Evolutionary conservation across 1,140 invertebrate genomes (phyloP), one percentile per base, ranked within the genome.

Genomic region (Amyelois transitella): DNA sequence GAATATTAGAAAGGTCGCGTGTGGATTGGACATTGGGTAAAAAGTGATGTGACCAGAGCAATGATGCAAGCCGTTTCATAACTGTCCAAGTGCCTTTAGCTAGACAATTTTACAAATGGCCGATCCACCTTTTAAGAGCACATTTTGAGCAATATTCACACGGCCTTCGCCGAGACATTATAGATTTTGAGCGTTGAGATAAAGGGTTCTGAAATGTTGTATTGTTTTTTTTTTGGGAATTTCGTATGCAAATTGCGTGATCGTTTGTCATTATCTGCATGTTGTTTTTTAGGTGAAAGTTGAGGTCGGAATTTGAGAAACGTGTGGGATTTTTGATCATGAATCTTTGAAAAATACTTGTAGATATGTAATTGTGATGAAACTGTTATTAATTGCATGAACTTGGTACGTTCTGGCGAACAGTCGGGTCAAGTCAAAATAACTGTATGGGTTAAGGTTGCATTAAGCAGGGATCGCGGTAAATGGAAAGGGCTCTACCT

Each of bases 71-170:
- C 32, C 20, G 43, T 74, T 69, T 69, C 66, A 52, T 68, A 72
- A 72, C 60, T 61, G 58, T 60, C 59, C 55, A 43, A 70, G 65
- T 75, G 74, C 76, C 68, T 64, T 50, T 67, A 73, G 69, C 62
- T 53, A 64, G 69, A 70, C 63, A 80, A 75, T 76, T 74, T 75
- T 64, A 70, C 57, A 72, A 75, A 77, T 76, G 60, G 64, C 67
- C 60, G 32, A 69, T 61, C 59, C 60, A 58, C 69, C 68, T 57
- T 68, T 69, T 77, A 68, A 51, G 60, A 52, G 55, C 64, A 53
- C 58, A 63, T 64, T 64, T 66, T 76, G 63, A 63, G 64, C 68
- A 72, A 81, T 66, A 66, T 72, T 82, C 79, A 67, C 79, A 82
- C 79, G 72, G 73, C 66, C 72, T 61, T 67, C 60, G 28, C 76